Evolutionary conservation across 2,888 invertebrate species (phyloP), one percentile per base, ranked within the genome.

Genomic region (Crossocerus cetratus): DNA sequence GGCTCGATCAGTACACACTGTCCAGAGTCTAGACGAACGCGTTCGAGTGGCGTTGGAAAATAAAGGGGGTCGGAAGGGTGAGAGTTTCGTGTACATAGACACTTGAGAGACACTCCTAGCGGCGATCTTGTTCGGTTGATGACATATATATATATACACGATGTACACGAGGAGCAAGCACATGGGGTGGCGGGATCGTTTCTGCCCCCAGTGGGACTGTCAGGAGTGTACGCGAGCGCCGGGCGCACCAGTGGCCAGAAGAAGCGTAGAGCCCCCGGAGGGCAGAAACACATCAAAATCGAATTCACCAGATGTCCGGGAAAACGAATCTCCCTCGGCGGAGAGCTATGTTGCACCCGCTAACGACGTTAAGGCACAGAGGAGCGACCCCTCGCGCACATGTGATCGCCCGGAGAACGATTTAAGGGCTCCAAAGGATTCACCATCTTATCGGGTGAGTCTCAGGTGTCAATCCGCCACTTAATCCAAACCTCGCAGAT

Each of bases 201-300:
- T 75, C 72, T 72, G 74, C 74, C 75, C 82, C 82, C 82, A 71
- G 21, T 60, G 82, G 82, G 76, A 76, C 82, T 82, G 78, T 77
- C 83, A 83, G 78, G 82, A 82, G 85, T 83, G 77, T 76, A 55
- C 64, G 66, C 69, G 66, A 32, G 14, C 69, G 43, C 23, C 23
- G 60, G 58, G 64, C 8, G 5, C 57, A 57, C 55, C 55, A 32
- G 49, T 57, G 42, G 45, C 73, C 74, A 64, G 75, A 80, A 72
- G 78, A 74, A 65, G 69, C 72, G 65, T 61, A 60, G 72, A 64
- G 56, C 75, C 85, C 83, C 86, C 82, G 78, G 58, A 84, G 87
- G 86, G 86, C 80, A 86, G 87, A 88, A 88, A 89, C 89, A 87
- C 89, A 89, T 89, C 89, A 90, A 90, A 89, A 90, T 90, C 89